Evolutionary conservation across 2,113 vertebrate species (phyloP).

Genomic region (Epinephelus moara): DNA sequence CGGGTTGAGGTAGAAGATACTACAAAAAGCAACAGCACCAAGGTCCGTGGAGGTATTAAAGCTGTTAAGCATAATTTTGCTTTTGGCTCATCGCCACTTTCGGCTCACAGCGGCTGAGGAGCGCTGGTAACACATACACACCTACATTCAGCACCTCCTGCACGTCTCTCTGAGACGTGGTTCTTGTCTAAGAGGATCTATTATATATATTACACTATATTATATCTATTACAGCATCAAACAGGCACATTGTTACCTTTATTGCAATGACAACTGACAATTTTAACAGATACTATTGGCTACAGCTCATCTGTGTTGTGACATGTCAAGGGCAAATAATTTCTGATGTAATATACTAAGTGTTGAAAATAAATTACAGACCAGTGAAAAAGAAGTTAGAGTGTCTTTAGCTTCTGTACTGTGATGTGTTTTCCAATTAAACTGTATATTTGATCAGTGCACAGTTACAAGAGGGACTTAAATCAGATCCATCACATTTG

Average conservation of each 20-base stretch:
- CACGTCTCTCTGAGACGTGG: neutral
- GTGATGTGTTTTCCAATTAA: too few relatives aligned
- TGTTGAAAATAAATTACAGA: neutral
- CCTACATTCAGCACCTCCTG: conserved; percentile 16
- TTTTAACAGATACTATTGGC: neutral
- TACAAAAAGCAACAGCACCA: conserved; percentile 6
- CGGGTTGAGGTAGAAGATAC: conserved; percentile 13
- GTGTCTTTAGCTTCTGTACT: too few relatives aligned
- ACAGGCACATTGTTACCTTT: neutral
- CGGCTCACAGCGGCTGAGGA: neutral
- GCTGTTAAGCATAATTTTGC: conserved; percentile 29
- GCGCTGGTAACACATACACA: neutral
- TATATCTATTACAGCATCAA: neutral
- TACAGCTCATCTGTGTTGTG: neutral
- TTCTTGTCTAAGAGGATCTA: neutral
- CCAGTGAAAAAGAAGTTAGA: too few relatives aligned
- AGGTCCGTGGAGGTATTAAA: conserved; percentile 23
- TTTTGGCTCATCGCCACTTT: conserved; percentile 15
- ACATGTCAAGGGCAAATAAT: neutral
- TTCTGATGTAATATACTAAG: neutral
- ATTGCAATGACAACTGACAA: neutral
- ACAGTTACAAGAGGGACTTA: too few relatives aligned
- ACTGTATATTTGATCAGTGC: too few relatives aligned
- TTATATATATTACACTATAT: too few relatives aligned
- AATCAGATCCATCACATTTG: too few relatives aligned